Conservation (phyloP, 2,797 vertebrate genomes). For the Alauda arvensis region DNA sequence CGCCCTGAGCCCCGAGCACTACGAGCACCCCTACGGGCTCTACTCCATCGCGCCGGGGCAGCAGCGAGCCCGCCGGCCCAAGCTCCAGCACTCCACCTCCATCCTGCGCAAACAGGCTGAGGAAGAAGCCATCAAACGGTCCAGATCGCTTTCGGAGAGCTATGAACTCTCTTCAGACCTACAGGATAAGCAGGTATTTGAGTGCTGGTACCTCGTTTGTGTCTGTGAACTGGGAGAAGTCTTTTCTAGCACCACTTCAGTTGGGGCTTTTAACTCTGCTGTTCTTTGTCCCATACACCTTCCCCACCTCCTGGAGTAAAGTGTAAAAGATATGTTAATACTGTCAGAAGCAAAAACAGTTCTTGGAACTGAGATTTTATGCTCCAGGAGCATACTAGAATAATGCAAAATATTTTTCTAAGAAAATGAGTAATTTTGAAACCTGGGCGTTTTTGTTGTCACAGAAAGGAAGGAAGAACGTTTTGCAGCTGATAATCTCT, state of each 20-base stretch:
- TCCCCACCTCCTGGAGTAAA: background rate
- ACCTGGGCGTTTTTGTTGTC: background rate
- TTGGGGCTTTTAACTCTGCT: background rate
- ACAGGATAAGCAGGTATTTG: slow-evolving; percentile 93
- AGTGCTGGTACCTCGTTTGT: background rate
- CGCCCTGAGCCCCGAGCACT: slow-evolving; percentile 87
- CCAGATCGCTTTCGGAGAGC: slow-evolving; percentile 94
- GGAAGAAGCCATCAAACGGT: slow-evolving; percentile 96
- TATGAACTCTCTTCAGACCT: slow-evolving; percentile 98
- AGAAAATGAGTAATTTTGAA: background rate
- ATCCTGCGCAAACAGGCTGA: slow-evolving; percentile 96
- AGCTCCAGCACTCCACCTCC: slow-evolving; percentile 92
- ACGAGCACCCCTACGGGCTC: slow-evolving; percentile 82
- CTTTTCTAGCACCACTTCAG: background rate
- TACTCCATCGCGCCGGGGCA: slow-evolving; percentile 83
- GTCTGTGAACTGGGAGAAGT: background rate
- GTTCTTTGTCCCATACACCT: background rate
- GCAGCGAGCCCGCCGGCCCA: slow-evolving; percentile 82
- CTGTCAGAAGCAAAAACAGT: background rate
- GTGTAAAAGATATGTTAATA: background rate
- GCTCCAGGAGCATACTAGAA: background rate
- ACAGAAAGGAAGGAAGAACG: background rate
- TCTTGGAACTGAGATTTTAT: background rate
- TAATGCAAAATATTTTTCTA: background rate
- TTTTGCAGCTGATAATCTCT: background rate